Percentiles rank a stretch among this genome's conserved stretches.
phyloP scores from a whole-genome alignment of 2,113 vertebrate genomes.

The Hemiscyllium ocellatum region DNA sequence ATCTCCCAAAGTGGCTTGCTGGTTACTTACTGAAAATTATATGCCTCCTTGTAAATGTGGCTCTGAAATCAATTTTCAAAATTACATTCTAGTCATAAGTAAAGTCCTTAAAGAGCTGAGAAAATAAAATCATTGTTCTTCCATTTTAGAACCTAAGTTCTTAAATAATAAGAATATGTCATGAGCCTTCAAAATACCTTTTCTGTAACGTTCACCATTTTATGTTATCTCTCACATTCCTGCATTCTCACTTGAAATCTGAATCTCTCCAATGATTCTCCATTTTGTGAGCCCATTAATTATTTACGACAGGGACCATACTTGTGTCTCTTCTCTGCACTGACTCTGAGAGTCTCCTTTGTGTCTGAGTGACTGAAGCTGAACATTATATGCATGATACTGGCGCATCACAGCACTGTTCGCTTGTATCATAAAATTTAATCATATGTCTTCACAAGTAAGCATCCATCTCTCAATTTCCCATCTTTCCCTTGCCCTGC shows the following conservation, averaged over 20 bases:
- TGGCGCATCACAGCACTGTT: neutral
- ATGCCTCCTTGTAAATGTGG: no score
- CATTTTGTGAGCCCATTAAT: neutral
- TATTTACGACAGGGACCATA: neutral
- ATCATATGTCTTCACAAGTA: neutral
- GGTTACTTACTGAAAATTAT: no score
- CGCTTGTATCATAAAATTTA: neutral
- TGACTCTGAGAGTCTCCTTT: neutral
- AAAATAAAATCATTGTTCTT: no score
- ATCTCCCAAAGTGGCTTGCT: no score
- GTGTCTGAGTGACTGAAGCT: neutral
- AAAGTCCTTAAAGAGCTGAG: no score
- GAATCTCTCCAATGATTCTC: neutral
- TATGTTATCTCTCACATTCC: neutral
- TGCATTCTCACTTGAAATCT: neutral
- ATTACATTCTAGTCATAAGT: no score
- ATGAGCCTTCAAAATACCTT: neutral
- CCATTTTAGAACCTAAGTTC: no score
- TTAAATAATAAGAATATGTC: no score
- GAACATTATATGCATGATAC: neutral
- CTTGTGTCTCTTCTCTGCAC: neutral
- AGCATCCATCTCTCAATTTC: no score
- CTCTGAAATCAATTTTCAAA: no score
- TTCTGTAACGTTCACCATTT: neutral
- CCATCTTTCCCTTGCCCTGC: neutral